Percentiles rank a stretch among this genome's conserved stretches.
Evolutionary conservation across 2,797 vertebrate species (phyloP).

Genomic region (Taeniopygia guttata): DNA sequence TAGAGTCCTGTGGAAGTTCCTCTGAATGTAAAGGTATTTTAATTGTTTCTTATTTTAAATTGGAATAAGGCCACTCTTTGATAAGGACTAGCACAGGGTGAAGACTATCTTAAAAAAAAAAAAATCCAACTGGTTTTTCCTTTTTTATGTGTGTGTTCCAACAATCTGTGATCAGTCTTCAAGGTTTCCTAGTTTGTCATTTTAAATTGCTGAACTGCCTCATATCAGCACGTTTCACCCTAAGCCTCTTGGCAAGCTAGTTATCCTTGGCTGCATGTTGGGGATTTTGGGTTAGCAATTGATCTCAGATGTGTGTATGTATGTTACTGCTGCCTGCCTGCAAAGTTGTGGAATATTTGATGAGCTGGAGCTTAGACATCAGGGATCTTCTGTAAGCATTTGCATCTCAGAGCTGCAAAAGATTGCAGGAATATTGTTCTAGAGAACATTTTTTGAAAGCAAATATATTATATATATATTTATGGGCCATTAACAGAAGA

Average conservation of each 20-base stretch:
- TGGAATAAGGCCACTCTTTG: background rate
- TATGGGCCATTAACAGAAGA: background rate
- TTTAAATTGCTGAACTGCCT: constrained; percentile 33
- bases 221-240: background rate
- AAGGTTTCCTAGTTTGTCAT: background rate
- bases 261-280: background rate
- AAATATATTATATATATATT: background rate
- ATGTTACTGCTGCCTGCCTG: background rate
- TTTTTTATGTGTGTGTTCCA: background rate
- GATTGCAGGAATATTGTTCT: background rate
- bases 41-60: constrained; percentile 25
- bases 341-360: background rate
- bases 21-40: background rate
- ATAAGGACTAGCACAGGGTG: background rate
- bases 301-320: background rate
- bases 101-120: background rate
- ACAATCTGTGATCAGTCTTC: constrained; percentile 26
- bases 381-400: background rate
- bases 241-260: constrained; percentile 18
- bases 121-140: background rate
- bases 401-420: background rate
- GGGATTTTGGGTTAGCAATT: background rate
- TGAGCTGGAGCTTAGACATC: background rate
- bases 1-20: background rate
- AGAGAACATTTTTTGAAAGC: background rate